phyloP scores from a whole-genome alignment of 2,888 invertebrate species.

The Sepiola atlantica region DNA sequence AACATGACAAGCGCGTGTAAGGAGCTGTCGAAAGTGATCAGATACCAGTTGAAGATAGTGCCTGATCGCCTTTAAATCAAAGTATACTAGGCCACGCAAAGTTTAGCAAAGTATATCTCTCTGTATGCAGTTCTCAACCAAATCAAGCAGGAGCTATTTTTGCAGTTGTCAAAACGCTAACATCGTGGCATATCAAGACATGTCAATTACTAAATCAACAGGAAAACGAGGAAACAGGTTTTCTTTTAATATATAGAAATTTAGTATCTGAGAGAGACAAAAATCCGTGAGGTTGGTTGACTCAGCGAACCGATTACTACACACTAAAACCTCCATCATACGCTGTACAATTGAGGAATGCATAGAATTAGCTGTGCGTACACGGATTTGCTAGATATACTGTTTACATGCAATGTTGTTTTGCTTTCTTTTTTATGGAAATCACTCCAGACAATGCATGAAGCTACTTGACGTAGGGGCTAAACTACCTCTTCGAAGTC shows the following conservation, averaged over 20 bases:
- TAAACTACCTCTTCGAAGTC: too few species aligned
- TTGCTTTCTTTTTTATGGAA: too few species aligned
- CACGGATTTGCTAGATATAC: too few species aligned
- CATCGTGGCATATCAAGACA: neutral
- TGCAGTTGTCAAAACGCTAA: slow-evolving; percentile 32
- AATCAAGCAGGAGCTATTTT: neutral
- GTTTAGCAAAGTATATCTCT: neutral
- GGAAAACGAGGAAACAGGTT: neutral
- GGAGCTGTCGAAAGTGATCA: neutral
- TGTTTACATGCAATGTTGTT: too few species aligned
- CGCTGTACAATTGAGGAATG: neutral
- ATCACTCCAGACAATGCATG: too few species aligned
- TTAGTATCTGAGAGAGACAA: neutral
- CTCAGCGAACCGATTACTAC: neutral
- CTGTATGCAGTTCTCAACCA: neutral
- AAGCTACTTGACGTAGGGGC: too few species aligned
- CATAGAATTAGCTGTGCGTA: too few species aligned
- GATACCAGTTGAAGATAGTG: neutral
- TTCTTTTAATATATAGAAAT: neutral
- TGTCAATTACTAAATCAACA: neutral
- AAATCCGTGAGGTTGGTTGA: too few species aligned
- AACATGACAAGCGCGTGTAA: too few species aligned
- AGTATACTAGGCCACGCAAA: neutral
- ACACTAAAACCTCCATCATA: neutral
- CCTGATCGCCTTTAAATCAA: neutral